Evolutionary conservation across 2,888 invertebrate genomes (phyloP), one percentile per base, ranked within the genome.

Genomic region (Calliopum simillimum): DNA sequence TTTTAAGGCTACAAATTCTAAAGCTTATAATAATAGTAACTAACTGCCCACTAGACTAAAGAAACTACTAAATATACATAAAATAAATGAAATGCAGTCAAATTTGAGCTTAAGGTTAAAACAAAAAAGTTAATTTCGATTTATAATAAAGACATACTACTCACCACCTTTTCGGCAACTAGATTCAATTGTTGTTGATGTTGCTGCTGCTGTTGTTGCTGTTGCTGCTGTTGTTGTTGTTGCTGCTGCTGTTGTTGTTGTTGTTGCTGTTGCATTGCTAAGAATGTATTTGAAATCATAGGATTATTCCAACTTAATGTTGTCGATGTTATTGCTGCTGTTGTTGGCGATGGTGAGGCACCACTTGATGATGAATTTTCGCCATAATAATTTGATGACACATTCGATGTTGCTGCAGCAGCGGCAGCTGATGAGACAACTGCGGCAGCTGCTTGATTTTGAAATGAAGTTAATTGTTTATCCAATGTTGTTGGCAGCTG

Each of bases 271-370:
- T 85, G 84, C 85, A 84, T 85, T 64, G 84, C 80, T 72, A 85
- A 77, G 75, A 84, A 84, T 55, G 84, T 80, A 73, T 84, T 85
- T 23, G 85, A 82, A 71, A 85, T 78, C 84, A 84, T 84, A 68
- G 84, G 84, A 79, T 92, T 92, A 85, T 93, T 93, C 93, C 94
- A 94, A 79, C 90, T 90, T 73, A 91, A 86, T 21, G 89, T 86
- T 8, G 89, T 85, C 6, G 87, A 81, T 62, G 87, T 86, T 68
- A 82, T 76, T 11, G 84, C 81, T 56, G 82, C 81, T 11, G 85
- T 85, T 16, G 86, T 84, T 1, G 86, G 84, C 58, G 85, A 85
- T 13, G 85, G 83, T 23, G 85, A 85, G n/a, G 85, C 84, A 63
- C 84, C 84, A 70, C 83, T 84, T 12, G 85, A 85, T 19, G 84